phyloP scores from a whole-genome alignment of 2,888 invertebrate species.

The Leptopterna dolabrata region DNA sequence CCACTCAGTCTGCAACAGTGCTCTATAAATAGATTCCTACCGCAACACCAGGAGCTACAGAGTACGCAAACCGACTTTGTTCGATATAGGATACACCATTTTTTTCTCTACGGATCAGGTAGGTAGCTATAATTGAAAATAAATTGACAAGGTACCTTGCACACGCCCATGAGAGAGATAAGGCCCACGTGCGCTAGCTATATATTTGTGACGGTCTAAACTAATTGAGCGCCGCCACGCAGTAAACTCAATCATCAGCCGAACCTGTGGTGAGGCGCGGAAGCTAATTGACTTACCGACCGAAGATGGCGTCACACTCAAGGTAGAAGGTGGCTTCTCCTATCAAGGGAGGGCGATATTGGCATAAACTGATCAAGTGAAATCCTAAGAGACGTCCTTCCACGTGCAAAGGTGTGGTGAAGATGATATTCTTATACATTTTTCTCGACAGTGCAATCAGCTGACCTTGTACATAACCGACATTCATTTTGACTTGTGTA shows the following conservation, averaged over 20 bases:
- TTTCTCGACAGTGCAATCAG: too few species aligned
- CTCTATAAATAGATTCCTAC: background rate
- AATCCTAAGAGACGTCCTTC: background rate
- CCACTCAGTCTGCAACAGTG: background rate
- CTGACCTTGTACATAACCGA: too few species aligned
- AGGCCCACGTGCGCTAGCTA: background rate
- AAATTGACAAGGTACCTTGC: background rate
- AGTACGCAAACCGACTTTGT: background rate
- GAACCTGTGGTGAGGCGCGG: background rate
- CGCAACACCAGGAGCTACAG: background rate
- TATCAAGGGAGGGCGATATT: background rate
- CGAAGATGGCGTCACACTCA: slow-evolving; percentile 14
- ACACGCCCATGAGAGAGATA: background rate
- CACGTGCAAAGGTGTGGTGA: background rate
- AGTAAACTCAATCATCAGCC: slow-evolving; percentile 16
- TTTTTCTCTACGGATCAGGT: background rate
- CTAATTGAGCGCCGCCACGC: background rate
- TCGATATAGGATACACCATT: background rate
- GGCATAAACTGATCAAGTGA: slow-evolving; percentile 29
- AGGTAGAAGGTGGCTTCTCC: background rate
- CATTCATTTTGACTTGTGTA: too few species aligned
- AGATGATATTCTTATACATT: too few species aligned
- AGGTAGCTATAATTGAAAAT: background rate
- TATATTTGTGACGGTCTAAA: slow-evolving; percentile 22
- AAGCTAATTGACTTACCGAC: slow-evolving; percentile 8